phyloP scores from a whole-genome alignment of 2,888 invertebrate species.

The Parochlus steinenii region DNA sequence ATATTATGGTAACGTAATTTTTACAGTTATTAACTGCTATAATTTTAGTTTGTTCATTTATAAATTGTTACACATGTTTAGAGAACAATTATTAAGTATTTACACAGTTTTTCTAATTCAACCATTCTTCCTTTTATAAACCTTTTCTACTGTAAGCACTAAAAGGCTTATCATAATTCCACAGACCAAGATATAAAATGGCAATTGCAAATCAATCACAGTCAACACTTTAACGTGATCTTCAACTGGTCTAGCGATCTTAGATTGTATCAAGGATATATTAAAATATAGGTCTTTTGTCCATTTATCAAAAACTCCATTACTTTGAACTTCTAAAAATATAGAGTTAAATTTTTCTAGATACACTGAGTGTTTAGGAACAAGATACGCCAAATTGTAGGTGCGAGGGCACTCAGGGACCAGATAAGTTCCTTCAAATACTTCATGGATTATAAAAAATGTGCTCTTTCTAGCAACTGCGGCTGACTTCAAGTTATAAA shows the following conservation, averaged over 20 bases:
- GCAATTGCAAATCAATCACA: constrained; percentile 25
- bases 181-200: constrained; percentile 25
- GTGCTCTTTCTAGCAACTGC: constrained; percentile 24
- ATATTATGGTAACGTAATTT: too few relatives aligned
- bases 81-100: too few relatives aligned
- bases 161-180: too few relatives aligned
- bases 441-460: constrained; percentile 20
- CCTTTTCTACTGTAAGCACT: too few relatives aligned
- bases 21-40: too few relatives aligned
- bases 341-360: constrained; percentile 21
- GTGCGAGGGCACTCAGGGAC: constrained; percentile 28
- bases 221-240: constrained; percentile 23
- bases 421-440: constrained; percentile 23
- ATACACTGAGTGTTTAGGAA: constrained; percentile 24
- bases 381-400: constrained; percentile 26
- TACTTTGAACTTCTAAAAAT: constrained; percentile 21
- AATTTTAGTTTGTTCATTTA: too few relatives aligned
- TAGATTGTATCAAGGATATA: constrained; percentile 20
- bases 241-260: constrained; percentile 16
- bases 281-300: constrained; percentile 22
- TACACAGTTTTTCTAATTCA: too few relatives aligned
- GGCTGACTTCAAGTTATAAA: constrained; percentile 21
- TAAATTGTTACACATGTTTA: too few relatives aligned
- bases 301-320: constrained; percentile 26
- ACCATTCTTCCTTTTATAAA: too few relatives aligned